A percentile compares a stretch with the other conserved stretches of the same genome.
phyloP scores from a whole-genome alignment of 2,113 vertebrate species.

The Prunella himalayana region DNA sequence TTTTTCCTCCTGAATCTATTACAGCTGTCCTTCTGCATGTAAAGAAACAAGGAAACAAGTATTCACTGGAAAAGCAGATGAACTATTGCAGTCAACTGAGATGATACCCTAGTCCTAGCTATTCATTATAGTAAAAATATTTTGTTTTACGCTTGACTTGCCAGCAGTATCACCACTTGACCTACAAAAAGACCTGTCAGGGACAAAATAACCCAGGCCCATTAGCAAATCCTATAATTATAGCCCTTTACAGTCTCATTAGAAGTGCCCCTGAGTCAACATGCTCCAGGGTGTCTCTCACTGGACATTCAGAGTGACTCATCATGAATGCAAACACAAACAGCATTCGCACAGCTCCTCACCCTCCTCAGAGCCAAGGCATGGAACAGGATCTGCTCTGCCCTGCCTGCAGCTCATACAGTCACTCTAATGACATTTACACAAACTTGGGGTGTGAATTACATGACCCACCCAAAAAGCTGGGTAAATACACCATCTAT shows the following conservation, averaged over 20 bases:
- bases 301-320: constrained; percentile 1
- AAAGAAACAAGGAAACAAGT: not conserved
- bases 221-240: constrained; percentile 3
- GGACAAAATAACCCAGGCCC: not conserved
- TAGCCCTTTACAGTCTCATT: not conserved
- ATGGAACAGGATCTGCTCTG: not conserved
- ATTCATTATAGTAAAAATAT: not conserved
- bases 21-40: not conserved
- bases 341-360: not conserved
- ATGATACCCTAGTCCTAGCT: not conserved
- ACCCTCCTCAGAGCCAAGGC: not conserved
- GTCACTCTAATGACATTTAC: not conserved
- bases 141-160: not conserved
- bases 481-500: not conserved
- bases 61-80: not conserved
- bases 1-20: not conserved
- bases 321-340: not conserved
- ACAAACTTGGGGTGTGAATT: not conserved
- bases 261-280: not conserved
- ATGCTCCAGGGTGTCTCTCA: not conserved
- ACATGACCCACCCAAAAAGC: not conserved
- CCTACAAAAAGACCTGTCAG: not conserved
- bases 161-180: not conserved
- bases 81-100: not conserved
- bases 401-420: not conserved